A percentile compares a stretch with the other conserved stretches of the same genome.
Evolutionary conservation across 2,888 invertebrate species (phyloP).

Genomic region (Molorchus minor): DNA sequence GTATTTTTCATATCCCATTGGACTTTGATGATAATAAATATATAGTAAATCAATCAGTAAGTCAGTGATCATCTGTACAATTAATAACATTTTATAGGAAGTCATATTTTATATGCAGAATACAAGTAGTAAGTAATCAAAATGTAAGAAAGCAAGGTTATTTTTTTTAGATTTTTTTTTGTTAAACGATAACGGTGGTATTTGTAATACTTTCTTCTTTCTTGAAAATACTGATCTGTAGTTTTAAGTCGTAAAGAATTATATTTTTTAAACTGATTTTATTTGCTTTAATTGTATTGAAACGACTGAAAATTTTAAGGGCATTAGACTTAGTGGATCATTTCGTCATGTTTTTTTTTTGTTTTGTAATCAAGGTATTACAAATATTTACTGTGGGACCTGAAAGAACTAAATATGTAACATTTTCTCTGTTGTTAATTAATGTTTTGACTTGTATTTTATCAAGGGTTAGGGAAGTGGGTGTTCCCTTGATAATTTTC

Average conservation of each 20-base stretch:
- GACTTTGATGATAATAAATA: constrained; percentile 29
- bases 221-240: constrained; percentile 1
- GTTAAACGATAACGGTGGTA: constrained; percentile 9
- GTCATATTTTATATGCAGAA: constrained; percentile 37
- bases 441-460: too few relatives aligned
- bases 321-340: not conserved
- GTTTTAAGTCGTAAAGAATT: not conserved
- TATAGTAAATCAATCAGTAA: constrained; percentile 20
- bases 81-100: constrained; percentile 38
- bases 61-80: constrained; percentile 37
- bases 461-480: not conserved
- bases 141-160: constrained; percentile 29
- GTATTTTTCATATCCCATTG: constrained; percentile 26
- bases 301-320: not conserved
- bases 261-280: not conserved
- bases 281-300: not conserved
- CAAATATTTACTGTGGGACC: constrained; percentile 10
- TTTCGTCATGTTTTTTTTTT: not conserved
- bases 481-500: not conserved
- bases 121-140: constrained; percentile 34
- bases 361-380: constrained; percentile 6
- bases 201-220: constrained; percentile 16
- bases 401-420: not conserved
- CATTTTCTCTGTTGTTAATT: not conserved
- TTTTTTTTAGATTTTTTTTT: constrained; percentile 25